phyloP scores from a whole-genome alignment of 2,113 vertebrate genomes.

The Vulpes lagopus region DNA sequence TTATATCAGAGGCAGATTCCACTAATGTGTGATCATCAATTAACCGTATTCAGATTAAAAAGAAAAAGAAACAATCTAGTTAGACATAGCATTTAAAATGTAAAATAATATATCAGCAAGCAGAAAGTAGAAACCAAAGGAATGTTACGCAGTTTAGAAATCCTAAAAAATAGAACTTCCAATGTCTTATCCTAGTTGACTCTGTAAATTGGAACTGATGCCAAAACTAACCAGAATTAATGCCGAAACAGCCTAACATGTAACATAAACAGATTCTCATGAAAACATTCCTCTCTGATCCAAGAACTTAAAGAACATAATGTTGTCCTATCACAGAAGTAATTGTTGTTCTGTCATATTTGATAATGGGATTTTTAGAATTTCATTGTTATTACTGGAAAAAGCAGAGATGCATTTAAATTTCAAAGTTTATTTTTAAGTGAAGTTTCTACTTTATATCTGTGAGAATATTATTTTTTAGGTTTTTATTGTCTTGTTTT shows the following conservation, averaged over 20 bases:
- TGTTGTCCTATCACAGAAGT: not conserved
- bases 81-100: conserved; percentile 33
- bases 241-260: not conserved
- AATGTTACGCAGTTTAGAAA: not conserved
- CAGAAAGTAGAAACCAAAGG: not conserved
- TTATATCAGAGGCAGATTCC: not conserved
- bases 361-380: not conserved
- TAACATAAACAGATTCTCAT: not conserved
- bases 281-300: not conserved
- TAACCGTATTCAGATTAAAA: not conserved
- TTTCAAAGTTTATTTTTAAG: conserved; percentile 35
- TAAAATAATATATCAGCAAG: not conserved
- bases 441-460: not conserved
- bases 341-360: not conserved
- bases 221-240: conserved; percentile 34
- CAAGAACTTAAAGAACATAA: conserved; percentile 13
- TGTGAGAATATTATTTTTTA: conserved; percentile 16
- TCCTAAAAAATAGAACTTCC: conserved; percentile 26
- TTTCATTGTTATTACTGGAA: not conserved
- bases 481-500: not conserved
- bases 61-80: not conserved
- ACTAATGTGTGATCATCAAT: not conserved
- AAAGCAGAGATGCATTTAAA: not conserved
- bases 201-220: not conserved
- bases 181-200: not conserved